Conservation (phyloP, 2,888 invertebrate species). For the Hypsopygia costalis region DNA sequence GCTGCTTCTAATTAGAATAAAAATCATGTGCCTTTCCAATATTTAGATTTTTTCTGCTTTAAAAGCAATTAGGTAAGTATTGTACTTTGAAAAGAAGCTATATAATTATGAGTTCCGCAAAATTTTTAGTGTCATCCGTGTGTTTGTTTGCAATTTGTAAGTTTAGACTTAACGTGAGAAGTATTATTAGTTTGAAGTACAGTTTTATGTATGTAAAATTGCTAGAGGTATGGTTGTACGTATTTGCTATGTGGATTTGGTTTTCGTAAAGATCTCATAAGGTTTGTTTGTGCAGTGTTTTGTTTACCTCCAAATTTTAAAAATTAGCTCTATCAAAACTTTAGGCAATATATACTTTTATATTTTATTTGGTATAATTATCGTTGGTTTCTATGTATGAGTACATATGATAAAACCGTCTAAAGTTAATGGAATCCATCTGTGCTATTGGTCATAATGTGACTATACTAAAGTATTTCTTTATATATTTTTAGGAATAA, state of each 20-base stretch:
- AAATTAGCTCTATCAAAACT: constrained; percentile 48
- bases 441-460: constrained; percentile 32
- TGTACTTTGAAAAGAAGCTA: too few species aligned
- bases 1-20: too few species aligned
- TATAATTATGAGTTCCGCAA: too few species aligned
- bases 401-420: constrained; percentile 32
- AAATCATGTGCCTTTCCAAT: too few species aligned
- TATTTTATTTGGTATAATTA: constrained; percentile 40
- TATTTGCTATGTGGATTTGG: constrained; percentile 71
- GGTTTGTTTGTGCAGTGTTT: constrained; percentile 80
- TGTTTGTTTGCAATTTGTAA: constrained; percentile 2
- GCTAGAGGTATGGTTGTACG: constrained; percentile 63
- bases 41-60: too few species aligned
- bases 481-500: constrained; percentile 20
- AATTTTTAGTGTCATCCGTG: not conserved
- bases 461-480: constrained; percentile 23
- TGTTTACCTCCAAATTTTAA: constrained; percentile 79
- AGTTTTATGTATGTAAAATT: constrained; percentile 49
- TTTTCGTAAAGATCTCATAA: constrained; percentile 80
- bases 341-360: constrained; percentile 37
- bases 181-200: constrained; percentile 68
- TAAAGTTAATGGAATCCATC: constrained; percentile 37
- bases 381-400: constrained; percentile 38
- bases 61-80: too few species aligned
- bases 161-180: constrained; percentile 38